Conservation (phyloP, 2,888 invertebrate genomes). For the Dilophus febrilis region DNA sequence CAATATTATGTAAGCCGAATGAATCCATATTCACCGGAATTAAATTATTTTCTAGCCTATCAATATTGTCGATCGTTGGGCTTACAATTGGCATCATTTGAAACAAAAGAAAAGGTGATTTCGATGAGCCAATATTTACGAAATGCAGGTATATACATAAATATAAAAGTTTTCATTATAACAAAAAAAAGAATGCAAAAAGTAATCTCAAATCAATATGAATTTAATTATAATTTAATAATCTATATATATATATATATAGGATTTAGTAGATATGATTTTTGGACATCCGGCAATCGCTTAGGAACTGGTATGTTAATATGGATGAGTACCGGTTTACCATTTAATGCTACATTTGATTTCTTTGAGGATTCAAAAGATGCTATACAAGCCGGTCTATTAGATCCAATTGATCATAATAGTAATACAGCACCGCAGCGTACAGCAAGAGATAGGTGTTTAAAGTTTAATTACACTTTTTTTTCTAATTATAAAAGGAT, state of each 20-base stretch:
- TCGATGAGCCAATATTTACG: constrained; percentile 66
- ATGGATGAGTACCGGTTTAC: constrained; percentile 79
- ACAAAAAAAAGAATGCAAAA: too few species aligned
- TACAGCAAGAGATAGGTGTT: constrained; percentile 48
- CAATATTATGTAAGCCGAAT: constrained; percentile 74
- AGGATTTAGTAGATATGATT: constrained; percentile 60
- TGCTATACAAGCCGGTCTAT: constrained; percentile 25
- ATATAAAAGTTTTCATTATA: too few species aligned
- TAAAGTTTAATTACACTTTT: too few species aligned
- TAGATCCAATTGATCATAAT: constrained; percentile 41
- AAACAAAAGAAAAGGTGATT: constrained; percentile 73
- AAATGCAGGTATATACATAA: constrained; percentile 54
- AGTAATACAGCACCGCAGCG: constrained; percentile 64
- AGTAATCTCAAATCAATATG: too few species aligned
- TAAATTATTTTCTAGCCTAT: constrained; percentile 74
- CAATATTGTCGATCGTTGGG: constrained; percentile 77
- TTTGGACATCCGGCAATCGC: constrained; percentile 80
- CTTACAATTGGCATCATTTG: constrained; percentile 67
- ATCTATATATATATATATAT: constrained; percentile 24
- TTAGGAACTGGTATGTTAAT: constrained; percentile 73
- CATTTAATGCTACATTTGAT: constrained; percentile 78
- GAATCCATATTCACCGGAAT: constrained; percentile 73
- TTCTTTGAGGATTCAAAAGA: constrained; percentile 49
- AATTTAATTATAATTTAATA: constrained; percentile 10
- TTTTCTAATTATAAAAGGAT: too few species aligned